Percentiles rank a stretch among this genome's conserved stretches.
phyloP scores from a whole-genome alignment of 2,888 invertebrate species.

The Merodon equestris region DNA sequence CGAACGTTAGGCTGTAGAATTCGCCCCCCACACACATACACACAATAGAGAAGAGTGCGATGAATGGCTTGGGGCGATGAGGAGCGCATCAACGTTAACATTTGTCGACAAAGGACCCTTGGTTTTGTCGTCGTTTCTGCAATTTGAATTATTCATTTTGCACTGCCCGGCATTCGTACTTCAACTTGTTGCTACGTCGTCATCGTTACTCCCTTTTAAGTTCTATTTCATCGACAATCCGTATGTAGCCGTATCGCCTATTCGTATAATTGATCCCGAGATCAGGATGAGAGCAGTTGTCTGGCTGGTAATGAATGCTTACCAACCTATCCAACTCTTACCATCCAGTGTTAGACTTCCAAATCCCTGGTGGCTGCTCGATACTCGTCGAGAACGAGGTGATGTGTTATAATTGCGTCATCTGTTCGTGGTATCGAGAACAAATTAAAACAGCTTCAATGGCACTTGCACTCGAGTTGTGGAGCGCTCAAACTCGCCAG shows the following conservation, averaged over 20 bases:
- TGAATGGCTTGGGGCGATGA: background rate
- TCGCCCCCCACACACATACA: conserved; percentile 42
- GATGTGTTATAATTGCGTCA: conserved; percentile 67
- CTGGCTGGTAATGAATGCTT: conserved; percentile 45
- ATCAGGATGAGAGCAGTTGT: conserved; percentile 10
- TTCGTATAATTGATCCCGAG: conserved; percentile 55
- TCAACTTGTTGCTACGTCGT: conserved; percentile 62
- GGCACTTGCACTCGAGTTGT: conserved; percentile 56
- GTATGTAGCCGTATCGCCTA: no score
- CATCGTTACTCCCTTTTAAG: conserved; percentile 41
- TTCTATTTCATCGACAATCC: conserved; percentile 33
- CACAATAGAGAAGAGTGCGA: conserved; percentile 35
- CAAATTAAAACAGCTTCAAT: conserved; percentile 57
- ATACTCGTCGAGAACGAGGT: conserved; percentile 32
- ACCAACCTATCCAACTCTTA: conserved; percentile 14
- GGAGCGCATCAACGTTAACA: conserved; percentile 47
- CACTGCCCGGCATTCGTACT: conserved; percentile 40
- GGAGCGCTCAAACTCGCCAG: conserved; percentile 43
- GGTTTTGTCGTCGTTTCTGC: conserved; percentile 39
- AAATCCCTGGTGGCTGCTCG: conserved; percentile 40
- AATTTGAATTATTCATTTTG: conserved; percentile 65
- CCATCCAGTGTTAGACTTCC: conserved; percentile 12
- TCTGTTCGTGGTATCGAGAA: conserved; percentile 57
- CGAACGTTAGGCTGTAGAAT: conserved; percentile 61
- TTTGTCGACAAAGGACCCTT: conserved; percentile 54